Percentiles rank a stretch among this genome's conserved stretches.
These are phyloP conservation scores for Pangasius sanitwongsei DNA, from an alignment of 2,797 vertebrate species.

Conservation along the genomic window DNA sequence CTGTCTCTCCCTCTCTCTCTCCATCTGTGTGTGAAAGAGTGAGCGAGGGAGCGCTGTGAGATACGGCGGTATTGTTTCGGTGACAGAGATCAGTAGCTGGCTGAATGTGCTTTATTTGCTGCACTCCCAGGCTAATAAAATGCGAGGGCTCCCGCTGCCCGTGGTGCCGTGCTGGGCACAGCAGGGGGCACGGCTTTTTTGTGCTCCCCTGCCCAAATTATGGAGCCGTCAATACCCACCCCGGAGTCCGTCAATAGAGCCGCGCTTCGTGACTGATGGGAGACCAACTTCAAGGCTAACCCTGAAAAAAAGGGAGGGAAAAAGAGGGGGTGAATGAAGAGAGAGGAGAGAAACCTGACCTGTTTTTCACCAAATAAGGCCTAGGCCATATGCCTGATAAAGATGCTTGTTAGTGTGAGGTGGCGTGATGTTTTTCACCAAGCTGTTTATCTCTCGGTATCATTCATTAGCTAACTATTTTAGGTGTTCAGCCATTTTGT, in stretches of 20 bases:
- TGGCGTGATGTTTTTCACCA: slow-evolving; percentile 1
- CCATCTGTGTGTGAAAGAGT: slow-evolving; percentile 28
- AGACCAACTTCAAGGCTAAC: slow-evolving; percentile 80
- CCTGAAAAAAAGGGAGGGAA: slow-evolving; percentile 41
- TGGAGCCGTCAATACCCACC: slow-evolving; percentile 84
- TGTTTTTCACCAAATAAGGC: slow-evolving; percentile 42
- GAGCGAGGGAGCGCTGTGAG: slow-evolving; percentile 60
- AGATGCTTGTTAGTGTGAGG: slow-evolving; percentile 36
- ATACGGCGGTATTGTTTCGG: slow-evolving; percentile 80
- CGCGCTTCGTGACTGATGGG: slow-evolving; percentile 77
- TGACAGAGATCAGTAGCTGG: slow-evolving; percentile 84
- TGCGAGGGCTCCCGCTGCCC: slow-evolving; percentile 83
- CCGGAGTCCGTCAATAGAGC: slow-evolving; percentile 83
- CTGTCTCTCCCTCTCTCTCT: slow-evolving; percentile 31
- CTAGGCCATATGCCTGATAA: slow-evolving; percentile 30
- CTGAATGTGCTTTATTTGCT: slow-evolving; percentile 83
- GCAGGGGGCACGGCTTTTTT: slow-evolving; percentile 80
- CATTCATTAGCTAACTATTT: neutral
- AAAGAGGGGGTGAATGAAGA: slow-evolving; percentile 21
- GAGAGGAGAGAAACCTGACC: slow-evolving; percentile 45
- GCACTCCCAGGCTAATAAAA: slow-evolving; percentile 85
- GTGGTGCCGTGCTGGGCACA: slow-evolving; percentile 81
- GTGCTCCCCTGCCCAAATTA: slow-evolving; percentile 84
- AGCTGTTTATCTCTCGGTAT: neutral
- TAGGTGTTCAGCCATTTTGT: neutral